Base-by-base conservation (phyloP, 2,888 invertebrate genomes). In the Therioaphis trifolii region DNA sequence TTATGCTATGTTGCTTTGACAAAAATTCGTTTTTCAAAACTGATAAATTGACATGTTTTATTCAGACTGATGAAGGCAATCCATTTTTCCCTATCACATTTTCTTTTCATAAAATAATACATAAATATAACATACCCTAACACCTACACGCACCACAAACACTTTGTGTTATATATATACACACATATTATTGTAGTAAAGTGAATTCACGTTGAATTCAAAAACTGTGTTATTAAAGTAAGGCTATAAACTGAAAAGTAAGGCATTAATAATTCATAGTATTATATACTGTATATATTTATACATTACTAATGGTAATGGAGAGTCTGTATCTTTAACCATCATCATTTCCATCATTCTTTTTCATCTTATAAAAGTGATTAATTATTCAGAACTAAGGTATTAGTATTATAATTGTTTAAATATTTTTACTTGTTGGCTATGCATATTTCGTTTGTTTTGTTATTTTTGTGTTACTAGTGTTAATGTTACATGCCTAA, bases 11-110 rank as follows among this genome's bases (percentile, higher is more conserved):
- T 9, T n/a, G 5, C 7, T 55, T 55, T 21, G 9, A 21, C 35
- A 15, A 21, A 21, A 35, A 52, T 21, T 14, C 21, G n/a, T 55
- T 52, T 55, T 21, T 11, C 27, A 18, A 14, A n/a, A 84, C 76
- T n/a, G n/a, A n/a, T n/a, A n/a, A n/a, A n/a, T n/a, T n/a, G 12
- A 79, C 58, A 52, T 80, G 74, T 66, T 82, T 77, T 68, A 72
- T 84, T 63, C 82, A 80, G 12, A 84, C 82, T 18, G 63, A 61
- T 15, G 43, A 18, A 29, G 29, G 18, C n/a, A 63, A 49, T 63
- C 29, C 29, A 63, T 77, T 63, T 63, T 15, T 63, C 46, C 14
- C 46, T 14, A 46, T 29, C 63, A 63, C 63, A 63, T 49, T 29
- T 63, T 49, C 46, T n/a, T 11, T 63, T 21, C 21, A 15, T n/a